These are phyloP conservation scores for Drosophila melanosoma DNA, from an alignment of 2,888 invertebrate genomes.

Conservation along the genomic window DNA sequence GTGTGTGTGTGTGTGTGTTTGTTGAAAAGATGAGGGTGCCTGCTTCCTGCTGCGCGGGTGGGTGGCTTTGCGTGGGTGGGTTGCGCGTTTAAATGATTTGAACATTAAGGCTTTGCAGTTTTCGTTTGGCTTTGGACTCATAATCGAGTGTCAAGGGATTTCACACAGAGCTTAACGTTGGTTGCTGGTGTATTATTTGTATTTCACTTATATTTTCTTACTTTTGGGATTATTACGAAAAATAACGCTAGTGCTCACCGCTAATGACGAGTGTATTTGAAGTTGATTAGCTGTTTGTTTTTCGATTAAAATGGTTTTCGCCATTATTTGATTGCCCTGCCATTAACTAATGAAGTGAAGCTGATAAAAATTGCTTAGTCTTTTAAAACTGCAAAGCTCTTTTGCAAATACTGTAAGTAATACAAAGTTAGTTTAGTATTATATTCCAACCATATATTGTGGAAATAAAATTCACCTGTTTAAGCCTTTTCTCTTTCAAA, in stretches of 20 bases:
- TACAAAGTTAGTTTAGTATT: background rate
- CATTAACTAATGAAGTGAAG: background rate
- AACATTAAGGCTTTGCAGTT: slow-evolving; percentile 52
- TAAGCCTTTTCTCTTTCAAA: background rate
- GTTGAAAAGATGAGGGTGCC: slow-evolving; percentile 20
- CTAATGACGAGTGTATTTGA: slow-evolving; percentile 22
- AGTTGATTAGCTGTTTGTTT: slow-evolving; percentile 15
- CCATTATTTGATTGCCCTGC: background rate
- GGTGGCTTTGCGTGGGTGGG: background rate
- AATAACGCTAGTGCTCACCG: slow-evolving; percentile 1
- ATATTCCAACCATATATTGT: background rate
- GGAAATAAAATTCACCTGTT: background rate
- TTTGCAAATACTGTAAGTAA: background rate
- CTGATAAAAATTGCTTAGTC: background rate
- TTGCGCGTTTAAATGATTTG: slow-evolving; percentile 50
- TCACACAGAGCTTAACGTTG: slow-evolving; percentile 18
- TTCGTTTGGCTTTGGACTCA: slow-evolving; percentile 15
- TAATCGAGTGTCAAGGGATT: slow-evolving; percentile 55
- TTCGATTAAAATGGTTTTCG: background rate
- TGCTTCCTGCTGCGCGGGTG: slow-evolving; percentile 18
- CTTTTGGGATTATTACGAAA: slow-evolving; percentile 8
- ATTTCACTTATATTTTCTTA: background rate
- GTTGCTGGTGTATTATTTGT: background rate
- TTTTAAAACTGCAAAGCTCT: background rate
- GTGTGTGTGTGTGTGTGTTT: background rate